Evolutionary conservation across 2,888 invertebrate genomes (phyloP).

Genomic region (Oligia fasciuncula): DNA sequence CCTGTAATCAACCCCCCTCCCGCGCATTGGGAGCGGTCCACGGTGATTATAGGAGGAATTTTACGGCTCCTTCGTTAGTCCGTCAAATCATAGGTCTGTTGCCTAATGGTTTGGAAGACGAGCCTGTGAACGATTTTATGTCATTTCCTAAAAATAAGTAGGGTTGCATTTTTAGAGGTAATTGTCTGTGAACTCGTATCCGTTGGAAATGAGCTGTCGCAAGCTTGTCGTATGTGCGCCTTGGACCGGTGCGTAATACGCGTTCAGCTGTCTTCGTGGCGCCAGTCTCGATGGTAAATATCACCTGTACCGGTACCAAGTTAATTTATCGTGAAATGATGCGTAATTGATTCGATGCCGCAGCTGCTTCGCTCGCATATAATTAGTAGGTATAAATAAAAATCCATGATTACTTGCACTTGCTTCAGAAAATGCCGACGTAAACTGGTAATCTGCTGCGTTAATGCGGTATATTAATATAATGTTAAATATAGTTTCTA

Average conservation of each 20-base stretch:
- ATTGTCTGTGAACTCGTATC: conserved; percentile 80
- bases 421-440: conserved; percentile 48
- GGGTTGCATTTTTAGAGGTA: conserved; percentile 74
- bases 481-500: conserved; percentile 42
- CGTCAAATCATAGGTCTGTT: conserved; percentile 87
- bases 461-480: conserved; percentile 33
- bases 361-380: conserved; percentile 67
- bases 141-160: conserved; percentile 79
- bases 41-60: conserved; percentile 86
- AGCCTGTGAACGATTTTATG: conserved; percentile 81
- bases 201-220: conserved; percentile 55
- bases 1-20: conserved; percentile 84
- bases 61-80: conserved; percentile 87
- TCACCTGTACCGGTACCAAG: conserved; percentile 70
- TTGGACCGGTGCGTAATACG: conserved; percentile 54
- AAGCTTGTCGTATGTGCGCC: conserved; percentile 28
- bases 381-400: conserved; percentile 63
- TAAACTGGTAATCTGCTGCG: conserved; percentile 36
- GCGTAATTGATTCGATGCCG: conserved; percentile 66
- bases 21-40: conserved; percentile 78
- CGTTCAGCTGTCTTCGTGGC: conserved; percentile 69
- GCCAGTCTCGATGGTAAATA: conserved; percentile 67
- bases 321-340: conserved; percentile 70
- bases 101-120: conserved; percentile 78
- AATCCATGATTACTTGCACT: conserved; percentile 55